A percentile compares a stretch with the other conserved stretches of the same genome.
phyloP scores from a whole-genome alignment of 2,797 vertebrate genomes.

The Tokudaia muenninki region DNA sequence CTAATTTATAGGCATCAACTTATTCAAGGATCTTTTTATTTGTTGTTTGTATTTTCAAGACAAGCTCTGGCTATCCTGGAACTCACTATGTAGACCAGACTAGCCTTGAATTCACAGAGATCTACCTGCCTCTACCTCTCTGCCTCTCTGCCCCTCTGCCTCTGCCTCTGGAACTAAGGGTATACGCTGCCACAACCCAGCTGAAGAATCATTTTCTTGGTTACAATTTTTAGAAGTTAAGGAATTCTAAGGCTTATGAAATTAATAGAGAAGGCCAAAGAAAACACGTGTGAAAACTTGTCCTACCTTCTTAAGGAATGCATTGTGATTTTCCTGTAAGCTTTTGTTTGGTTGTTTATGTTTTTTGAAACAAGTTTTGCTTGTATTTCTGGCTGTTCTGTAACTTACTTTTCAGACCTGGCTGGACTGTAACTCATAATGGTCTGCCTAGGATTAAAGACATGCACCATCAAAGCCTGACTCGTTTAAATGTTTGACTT shows the following conservation, averaged over 20 bases:
- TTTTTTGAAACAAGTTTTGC: neutral
- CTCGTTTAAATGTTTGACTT: conserved; percentile 1
- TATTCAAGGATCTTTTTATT: neutral
- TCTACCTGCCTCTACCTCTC: neutral
- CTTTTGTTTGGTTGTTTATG: neutral
- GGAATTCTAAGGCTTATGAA: neutral
- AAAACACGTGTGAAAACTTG: conserved; percentile 3
- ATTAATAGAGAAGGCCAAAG: neutral
- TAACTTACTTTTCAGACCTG: no score
- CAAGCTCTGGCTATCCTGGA: neutral
- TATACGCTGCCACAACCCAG: no score
- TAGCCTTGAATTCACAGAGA: neutral
- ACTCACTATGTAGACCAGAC: neutral
- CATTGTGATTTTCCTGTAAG: neutral
- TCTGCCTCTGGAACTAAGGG: neutral
- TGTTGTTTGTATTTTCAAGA: neutral
- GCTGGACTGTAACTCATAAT: neutral
- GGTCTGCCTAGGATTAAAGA: neutral
- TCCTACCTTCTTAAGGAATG: neutral
- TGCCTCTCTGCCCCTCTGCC: neutral
- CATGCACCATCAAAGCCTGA: neutral
- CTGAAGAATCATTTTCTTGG: neutral
- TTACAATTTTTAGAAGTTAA: conserved; percentile 1
- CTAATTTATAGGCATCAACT: conserved; percentile 12
- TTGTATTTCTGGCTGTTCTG: neutral